Conservation (phyloP, 2,797 vertebrate species). For the Rhinella marina region DNA sequence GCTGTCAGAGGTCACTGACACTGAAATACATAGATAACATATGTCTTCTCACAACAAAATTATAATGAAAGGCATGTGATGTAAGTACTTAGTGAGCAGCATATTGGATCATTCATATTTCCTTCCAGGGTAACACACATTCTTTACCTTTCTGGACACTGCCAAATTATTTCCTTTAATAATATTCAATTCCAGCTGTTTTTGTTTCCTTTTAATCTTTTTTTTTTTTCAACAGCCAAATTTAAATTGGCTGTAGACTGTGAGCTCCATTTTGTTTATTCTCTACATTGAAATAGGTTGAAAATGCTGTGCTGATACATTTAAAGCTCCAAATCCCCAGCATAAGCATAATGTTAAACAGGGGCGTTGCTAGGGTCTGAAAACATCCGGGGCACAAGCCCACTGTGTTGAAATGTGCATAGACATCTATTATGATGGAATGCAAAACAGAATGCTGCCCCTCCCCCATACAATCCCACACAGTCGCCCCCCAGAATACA, state of each 20-base stretch:
- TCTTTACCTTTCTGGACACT: not conserved
- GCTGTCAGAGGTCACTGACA: slow-evolving; percentile 44
- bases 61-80: slow-evolving; percentile 45
- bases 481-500: no score
- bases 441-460: no score
- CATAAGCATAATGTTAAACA: no score
- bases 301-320: not conserved
- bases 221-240: not conserved
- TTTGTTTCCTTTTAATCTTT: slow-evolving; percentile 1
- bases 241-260: not conserved
- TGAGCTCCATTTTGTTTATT: not conserved
- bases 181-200: not conserved
- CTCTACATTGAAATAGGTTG: not conserved
- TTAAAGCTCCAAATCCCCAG: no score
- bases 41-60: slow-evolving; percentile 39
- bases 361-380: no score
- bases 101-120: slow-evolving; percentile 1
- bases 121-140: not conserved
- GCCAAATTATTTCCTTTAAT: slow-evolving; percentile 10
- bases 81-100: slow-evolving; percentile 8
- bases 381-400: no score
- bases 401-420: no score
- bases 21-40: slow-evolving; percentile 33
- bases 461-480: no score
- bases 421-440: no score